phyloP scores from a whole-genome alignment of 2,113 vertebrate genomes.

The Scolopax mira region DNA sequence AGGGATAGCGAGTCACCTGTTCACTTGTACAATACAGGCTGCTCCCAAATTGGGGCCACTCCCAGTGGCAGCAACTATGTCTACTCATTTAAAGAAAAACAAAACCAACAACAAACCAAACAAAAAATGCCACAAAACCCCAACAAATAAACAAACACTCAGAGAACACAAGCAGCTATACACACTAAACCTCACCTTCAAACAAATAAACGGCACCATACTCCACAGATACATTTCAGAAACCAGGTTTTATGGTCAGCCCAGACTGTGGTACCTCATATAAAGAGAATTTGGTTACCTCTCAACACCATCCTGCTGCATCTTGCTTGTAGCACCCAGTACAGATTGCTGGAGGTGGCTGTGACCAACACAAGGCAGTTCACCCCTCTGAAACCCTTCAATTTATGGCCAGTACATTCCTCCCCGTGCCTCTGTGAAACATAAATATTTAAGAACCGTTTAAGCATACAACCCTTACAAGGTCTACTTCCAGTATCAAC shows the following conservation, averaged over 20 bases:
- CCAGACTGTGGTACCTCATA: background rate
- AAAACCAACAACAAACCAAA: background rate
- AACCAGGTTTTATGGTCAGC: background rate
- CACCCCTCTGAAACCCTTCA: background rate
- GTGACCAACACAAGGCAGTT: background rate
- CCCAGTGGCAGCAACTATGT: background rate
- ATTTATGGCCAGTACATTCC: background rate
- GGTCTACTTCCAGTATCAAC: background rate
- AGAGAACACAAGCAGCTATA: background rate
- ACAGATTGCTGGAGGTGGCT: background rate
- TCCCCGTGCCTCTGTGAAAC: background rate
- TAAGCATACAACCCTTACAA: background rate
- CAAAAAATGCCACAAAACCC: no score
- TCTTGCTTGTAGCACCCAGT: background rate
- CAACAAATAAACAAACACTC: accelerated
- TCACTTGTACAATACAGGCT: background rate
- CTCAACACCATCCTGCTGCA: background rate
- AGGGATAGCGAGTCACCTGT: background rate
- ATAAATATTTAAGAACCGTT: background rate
- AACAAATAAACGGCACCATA: background rate
- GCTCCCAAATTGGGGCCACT: accelerated
- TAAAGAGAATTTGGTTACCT: background rate
- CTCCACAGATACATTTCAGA: background rate
- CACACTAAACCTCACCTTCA: background rate
- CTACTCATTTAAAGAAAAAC: accelerated